These are phyloP conservation scores for Scomber scombrus DNA, from an alignment of 2,113 vertebrate species.

Conservation along the genomic window DNA sequence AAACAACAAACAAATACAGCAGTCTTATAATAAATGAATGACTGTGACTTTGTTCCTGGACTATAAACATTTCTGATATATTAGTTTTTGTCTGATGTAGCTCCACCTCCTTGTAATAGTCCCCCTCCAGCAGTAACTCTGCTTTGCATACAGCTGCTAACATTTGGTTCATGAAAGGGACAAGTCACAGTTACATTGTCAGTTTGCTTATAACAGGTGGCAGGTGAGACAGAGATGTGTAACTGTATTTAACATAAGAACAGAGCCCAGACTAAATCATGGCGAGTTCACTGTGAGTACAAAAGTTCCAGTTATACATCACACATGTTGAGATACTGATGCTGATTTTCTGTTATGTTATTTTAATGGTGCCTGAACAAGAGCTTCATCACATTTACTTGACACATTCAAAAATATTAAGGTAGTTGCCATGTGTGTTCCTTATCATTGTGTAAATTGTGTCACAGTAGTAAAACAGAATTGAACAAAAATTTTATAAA, in stretches of 20 bases:
- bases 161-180: slow-evolving; percentile 37
- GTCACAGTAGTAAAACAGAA: slow-evolving; percentile 8
- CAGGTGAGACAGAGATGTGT: slow-evolving; percentile 21
- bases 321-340: no score
- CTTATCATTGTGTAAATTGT: background rate
- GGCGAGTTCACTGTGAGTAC: background rate
- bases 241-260: background rate
- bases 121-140: slow-evolving; percentile 10
- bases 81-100: slow-evolving; percentile 21
- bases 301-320: background rate
- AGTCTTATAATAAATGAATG: background rate
- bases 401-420: slow-evolving; percentile 21
- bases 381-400: background rate
- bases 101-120: slow-evolving; percentile 17
- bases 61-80: slow-evolving; percentile 10
- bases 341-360: no score
- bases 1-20: slow-evolving; percentile 10
- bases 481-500: background rate
- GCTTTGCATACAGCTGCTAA: slow-evolving; percentile 65
- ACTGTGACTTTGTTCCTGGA: slow-evolving; percentile 2
- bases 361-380: background rate
- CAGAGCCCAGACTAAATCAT: background rate
- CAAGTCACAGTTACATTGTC: slow-evolving; percentile 25
- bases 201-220: slow-evolving; percentile 30
- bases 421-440: background rate